Conservation (phyloP, 2,113 vertebrate species). For the Ariopsis seemanni region DNA sequence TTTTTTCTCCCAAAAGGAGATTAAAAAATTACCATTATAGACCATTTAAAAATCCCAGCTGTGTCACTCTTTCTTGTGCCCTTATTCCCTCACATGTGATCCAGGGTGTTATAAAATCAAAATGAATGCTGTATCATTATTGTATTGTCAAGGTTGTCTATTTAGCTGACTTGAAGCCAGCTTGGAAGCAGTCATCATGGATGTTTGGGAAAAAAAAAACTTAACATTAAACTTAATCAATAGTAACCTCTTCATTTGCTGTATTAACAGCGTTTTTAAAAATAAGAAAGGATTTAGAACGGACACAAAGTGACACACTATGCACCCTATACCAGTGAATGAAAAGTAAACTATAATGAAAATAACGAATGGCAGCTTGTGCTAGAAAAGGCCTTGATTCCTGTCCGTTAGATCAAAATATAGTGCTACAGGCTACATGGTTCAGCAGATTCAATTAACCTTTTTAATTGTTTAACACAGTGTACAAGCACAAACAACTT, state of each 20-base stretch:
- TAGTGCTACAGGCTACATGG: not conserved
- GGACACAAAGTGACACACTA: conserved; percentile 8
- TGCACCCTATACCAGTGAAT: not conserved
- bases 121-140: not conserved
- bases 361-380: not conserved
- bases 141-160: not conserved
- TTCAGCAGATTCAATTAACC: not conserved
- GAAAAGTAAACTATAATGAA: not conserved
- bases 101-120: not conserved
- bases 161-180: not conserved
- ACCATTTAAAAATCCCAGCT: not conserved
- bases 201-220: not conserved
- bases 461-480: not conserved
- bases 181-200: not conserved
- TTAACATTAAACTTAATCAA: not conserved
- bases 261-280: not conserved
- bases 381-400: not conserved
- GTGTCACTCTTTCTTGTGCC: not conserved
- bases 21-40: not conserved
- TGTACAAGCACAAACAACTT: not conserved
- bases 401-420: not conserved
- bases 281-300: not conserved
- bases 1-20: not conserved
- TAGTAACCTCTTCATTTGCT: not conserved
- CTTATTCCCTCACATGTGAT: not conserved